These are phyloP conservation scores for Epinotia nisella DNA, from an alignment of 2,888 invertebrate genomes.

Conservation along the genomic window DNA sequence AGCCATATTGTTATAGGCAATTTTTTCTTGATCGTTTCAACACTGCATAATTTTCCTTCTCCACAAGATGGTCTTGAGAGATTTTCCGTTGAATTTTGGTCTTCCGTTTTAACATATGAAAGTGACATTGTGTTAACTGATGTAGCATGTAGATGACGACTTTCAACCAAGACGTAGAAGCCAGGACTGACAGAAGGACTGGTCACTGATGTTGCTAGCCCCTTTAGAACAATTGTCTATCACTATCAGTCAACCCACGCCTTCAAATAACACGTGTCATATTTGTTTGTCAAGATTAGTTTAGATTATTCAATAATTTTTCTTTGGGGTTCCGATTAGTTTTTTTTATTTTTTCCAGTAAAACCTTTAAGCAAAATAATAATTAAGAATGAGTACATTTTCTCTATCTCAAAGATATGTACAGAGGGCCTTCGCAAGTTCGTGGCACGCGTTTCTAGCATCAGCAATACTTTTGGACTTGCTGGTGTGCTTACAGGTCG, in stretches of 20 bases:
- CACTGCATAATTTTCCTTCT: conserved; percentile 51
- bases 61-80: conserved; percentile 26
- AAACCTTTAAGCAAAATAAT: too few relatives aligned
- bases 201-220: too few relatives aligned
- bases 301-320: not conserved
- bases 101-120: conserved; percentile 25
- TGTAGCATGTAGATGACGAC: not conserved
- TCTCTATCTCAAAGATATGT: too few relatives aligned
- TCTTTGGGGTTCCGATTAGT: conserved; percentile 1
- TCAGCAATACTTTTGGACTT: too few relatives aligned
- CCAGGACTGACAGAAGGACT: conserved; percentile 9
- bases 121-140: conserved; percentile 22
- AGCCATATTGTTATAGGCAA: conserved; percentile 88
- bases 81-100: conserved; percentile 30
- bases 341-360: not conserved
- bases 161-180: not conserved
- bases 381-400: too few relatives aligned
- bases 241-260: not conserved
- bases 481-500: too few relatives aligned
- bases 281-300: conserved; percentile 20
- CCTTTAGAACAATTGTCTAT: not conserved
- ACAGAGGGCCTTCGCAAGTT: too few relatives aligned
- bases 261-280: conserved; percentile 4
- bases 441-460: too few relatives aligned
- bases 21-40: conserved; percentile 63